Percentiles rank a stretch among this genome's conserved stretches.
Conservation (phyloP, 2,113 vertebrate genomes). For the Platysternon megacephalum region DNA sequence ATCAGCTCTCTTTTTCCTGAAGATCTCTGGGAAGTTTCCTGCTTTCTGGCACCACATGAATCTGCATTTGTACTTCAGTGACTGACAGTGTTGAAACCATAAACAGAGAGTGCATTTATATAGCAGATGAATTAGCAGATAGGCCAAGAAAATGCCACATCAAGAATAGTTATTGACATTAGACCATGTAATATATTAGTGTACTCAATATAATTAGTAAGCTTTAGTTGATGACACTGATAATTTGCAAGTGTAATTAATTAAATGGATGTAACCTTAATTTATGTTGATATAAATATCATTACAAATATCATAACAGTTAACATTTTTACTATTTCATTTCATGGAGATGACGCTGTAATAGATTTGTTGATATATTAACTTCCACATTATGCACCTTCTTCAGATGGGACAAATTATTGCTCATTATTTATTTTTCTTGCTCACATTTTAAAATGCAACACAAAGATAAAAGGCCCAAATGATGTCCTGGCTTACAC, state of each 20-base stretch:
- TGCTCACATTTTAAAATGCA: slow-evolving; percentile 47
- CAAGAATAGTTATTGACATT: background rate
- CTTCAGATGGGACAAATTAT: slow-evolving; percentile 8
- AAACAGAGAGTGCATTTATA: background rate
- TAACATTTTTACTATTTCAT: slow-evolving; percentile 12
- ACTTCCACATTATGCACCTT: background rate
- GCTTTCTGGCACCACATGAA: background rate
- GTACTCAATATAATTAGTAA: slow-evolving; percentile 19
- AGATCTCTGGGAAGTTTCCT: slow-evolving; percentile 24
- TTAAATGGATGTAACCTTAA: slow-evolving; percentile 31
- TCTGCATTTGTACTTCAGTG: slow-evolving; percentile 6
- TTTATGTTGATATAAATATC: slow-evolving; percentile 29
- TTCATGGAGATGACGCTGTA: background rate
- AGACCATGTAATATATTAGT: background rate
- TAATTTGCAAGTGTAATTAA: slow-evolving; percentile 28
- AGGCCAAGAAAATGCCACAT: background rate
- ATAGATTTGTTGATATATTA: slow-evolving; percentile 31
- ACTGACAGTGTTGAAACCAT: background rate
- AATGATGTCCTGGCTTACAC: background rate
- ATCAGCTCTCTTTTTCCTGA: background rate
- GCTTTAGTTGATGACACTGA: background rate
- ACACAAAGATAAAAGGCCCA: slow-evolving; percentile 53
- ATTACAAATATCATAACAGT: slow-evolving; percentile 22
- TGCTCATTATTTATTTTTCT: slow-evolving; percentile 25
- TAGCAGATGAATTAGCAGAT: background rate